phyloP scores from a whole-genome alignment of 2,797 vertebrate species.

The Carduelis carduelis region DNA sequence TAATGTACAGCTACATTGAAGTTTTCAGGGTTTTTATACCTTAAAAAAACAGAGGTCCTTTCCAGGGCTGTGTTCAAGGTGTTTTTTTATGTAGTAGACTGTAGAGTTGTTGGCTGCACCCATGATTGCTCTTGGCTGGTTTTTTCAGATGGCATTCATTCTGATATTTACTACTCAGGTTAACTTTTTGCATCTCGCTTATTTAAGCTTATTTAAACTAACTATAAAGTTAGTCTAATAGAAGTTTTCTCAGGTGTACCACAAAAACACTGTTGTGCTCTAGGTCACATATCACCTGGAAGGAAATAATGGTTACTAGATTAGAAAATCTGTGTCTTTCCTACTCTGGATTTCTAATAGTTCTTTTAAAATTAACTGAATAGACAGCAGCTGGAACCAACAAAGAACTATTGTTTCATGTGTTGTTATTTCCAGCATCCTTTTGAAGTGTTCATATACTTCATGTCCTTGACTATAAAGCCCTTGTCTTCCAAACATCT shows the following conservation, averaged over 20 bases:
- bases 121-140: neutral
- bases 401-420: neutral
- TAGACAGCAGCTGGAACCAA: neutral
- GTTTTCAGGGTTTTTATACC: neutral
- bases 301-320: slow-evolving; percentile 3
- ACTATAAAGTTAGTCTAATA: neutral
- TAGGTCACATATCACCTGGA: neutral
- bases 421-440: neutral
- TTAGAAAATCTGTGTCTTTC: neutral
- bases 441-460: neutral
- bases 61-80: neutral
- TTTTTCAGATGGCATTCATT: neutral
- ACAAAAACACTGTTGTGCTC: neutral
- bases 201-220: neutral
- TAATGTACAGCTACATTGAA: neutral
- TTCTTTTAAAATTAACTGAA: slow-evolving; percentile 31
- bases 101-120: neutral
- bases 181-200: neutral
- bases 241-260: neutral
- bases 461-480: neutral
- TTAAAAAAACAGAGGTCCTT: neutral
- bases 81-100: neutral
- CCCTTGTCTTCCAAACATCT: neutral
- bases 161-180: neutral
- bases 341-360: neutral